phyloP scores from a whole-genome alignment of 1,140 invertebrate species.

The Schlechtendalia chinensis region DNA sequence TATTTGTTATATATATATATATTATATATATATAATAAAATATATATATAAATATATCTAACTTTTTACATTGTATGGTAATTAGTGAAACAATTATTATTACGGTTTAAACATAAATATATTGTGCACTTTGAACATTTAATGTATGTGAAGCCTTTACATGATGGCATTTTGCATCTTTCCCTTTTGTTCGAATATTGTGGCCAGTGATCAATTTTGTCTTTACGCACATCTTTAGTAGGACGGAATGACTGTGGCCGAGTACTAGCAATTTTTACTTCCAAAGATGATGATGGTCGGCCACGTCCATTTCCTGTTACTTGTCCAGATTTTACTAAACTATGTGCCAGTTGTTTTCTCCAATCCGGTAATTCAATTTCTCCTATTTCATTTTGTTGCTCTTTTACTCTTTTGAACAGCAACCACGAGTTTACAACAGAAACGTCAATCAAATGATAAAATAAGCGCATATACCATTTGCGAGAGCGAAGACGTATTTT shows the following conservation, averaged over 20 bases:
- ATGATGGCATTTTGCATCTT: background rate
- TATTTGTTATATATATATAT: no score
- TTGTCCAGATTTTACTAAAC: background rate
- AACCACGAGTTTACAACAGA: constrained; percentile 54
- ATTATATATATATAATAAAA: no score
- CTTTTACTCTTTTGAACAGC: constrained; percentile 52
- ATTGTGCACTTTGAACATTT: constrained; percentile 2
- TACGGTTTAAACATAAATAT: no score
- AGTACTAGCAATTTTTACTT: constrained; percentile 12
- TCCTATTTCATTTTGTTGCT: no score
- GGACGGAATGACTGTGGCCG: background rate
- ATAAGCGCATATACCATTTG: constrained; percentile 55
- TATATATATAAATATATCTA: no score
- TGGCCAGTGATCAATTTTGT: constrained; percentile 45
- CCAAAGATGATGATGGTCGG: background rate
- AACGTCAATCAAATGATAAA: constrained; percentile 55
- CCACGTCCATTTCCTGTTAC: background rate
- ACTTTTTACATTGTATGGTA: no score
- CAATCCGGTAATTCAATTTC: background rate
- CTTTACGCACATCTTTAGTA: constrained; percentile 40
- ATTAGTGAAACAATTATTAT: no score
- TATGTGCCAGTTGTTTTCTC: background rate
- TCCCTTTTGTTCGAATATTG: background rate
- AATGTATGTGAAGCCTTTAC: constrained; percentile 18
- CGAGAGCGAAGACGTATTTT: constrained; percentile 55